Base-by-base conservation (phyloP, 1,140 invertebrate species). In the Drosophila neocordata region DNA sequence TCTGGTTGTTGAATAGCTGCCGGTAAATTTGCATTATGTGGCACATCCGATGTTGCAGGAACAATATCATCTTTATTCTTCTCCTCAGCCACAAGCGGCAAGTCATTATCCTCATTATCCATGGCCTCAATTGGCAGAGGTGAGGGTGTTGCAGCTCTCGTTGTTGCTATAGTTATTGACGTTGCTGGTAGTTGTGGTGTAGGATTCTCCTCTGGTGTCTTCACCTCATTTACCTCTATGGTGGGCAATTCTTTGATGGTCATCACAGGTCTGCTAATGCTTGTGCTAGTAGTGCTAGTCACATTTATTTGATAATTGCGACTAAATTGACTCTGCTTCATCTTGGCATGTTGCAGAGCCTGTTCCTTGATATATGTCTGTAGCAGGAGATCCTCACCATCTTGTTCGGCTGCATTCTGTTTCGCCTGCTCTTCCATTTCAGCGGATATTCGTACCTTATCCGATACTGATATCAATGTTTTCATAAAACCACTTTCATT, bases 301-400 rank as follows among this genome's bases (percentile, higher is more conserved):
- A 63, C 20, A 34, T 44, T 24, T 35, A 27, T 58, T 48, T 48
- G 20, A 15, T 78, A 81, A 9, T 52, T 89, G 13, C 80, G 83
- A 60, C 76, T 88, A 20, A 90, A 82, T 77, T 94, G 93, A 61
- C 93, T 94, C 71, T 95, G 95, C 92, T 96, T 96, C n/a, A 96
- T 95, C 91, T 94, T 94, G 38, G 94, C 93, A 79, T 96, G 94
- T 84, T 95, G 93, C 13, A 96, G 92, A n/a, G 95, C 95, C 89
- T 95, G 93, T 84, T 96, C 95, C 4, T 95, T 96, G 53, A 96
- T 93, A 92, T 96, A 96, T 0, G 94, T 95, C 70, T 96, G 95
- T 13, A 96, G 88, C 93, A 96, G 68, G n/a, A 90, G 65, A 83
- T 90, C 76, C 35, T 85, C 70, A 6, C 78, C 73, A 22, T 70